phyloP scores from a whole-genome alignment of 2,888 invertebrate species.

The Oegoconia quadripuncta region DNA sequence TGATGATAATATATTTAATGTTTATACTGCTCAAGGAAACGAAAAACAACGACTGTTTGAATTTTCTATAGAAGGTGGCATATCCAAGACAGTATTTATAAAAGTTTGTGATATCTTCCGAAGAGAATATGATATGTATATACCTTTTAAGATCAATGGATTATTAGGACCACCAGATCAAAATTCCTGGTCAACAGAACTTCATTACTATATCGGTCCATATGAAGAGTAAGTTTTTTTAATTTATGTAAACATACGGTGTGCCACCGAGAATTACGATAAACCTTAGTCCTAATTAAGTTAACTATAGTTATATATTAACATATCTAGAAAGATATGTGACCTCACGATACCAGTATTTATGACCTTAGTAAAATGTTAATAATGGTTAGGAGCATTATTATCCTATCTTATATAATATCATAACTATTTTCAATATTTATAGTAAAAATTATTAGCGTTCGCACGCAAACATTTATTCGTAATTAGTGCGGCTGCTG shows the following conservation, averaged over 20 bases:
- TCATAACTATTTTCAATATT: too few relatives aligned
- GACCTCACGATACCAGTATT: too few relatives aligned
- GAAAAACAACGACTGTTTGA: constrained; percentile 52
- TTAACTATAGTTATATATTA: too few relatives aligned
- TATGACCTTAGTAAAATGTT: too few relatives aligned
- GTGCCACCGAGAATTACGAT: too few relatives aligned
- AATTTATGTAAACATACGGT: not conserved
- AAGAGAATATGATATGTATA: constrained; percentile 75
- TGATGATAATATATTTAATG: constrained; percentile 59
- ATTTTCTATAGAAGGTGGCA: constrained; percentile 53
- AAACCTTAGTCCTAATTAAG: too few relatives aligned
- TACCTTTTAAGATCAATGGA: constrained; percentile 80
- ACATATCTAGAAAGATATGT: too few relatives aligned
- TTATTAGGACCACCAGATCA: constrained; percentile 76
- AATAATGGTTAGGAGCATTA: too few relatives aligned
- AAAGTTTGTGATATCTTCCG: constrained; percentile 58
- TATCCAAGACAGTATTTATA: constrained; percentile 55
- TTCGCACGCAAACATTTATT: too few relatives aligned
- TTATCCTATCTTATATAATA: too few relatives aligned
- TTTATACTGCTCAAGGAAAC: constrained; percentile 52
- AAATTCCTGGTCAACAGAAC: constrained; percentile 45
- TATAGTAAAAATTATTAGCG: too few relatives aligned
- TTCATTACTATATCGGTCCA: constrained; percentile 50
- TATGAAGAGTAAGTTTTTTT: constrained; percentile 50
- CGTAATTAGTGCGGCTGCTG: too few relatives aligned